Base-by-base conservation (phyloP, 1,140 invertebrate genomes). In the Drosophila neocordata region DNA sequence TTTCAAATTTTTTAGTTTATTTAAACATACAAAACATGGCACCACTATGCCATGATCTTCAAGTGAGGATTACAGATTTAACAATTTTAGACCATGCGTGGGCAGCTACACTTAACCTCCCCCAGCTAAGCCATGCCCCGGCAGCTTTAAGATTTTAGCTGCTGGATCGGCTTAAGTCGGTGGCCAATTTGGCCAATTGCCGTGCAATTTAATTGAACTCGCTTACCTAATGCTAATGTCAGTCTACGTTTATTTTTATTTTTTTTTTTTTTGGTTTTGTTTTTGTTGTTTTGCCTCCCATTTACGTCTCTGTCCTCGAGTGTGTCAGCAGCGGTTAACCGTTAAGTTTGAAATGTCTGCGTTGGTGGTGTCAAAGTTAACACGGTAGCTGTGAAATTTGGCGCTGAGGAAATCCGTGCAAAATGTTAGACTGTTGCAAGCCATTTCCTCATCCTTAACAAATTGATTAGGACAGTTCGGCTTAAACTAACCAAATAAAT, bases 401-500 rank as follows among this genome's bases (percentile, higher is more conserved):
- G 56, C 75, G 83, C 82, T 87, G 82, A 87, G 82, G 83, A 87
- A 85, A 85, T 81, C 81, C 82, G 74, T 77, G 65, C n/a, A 44
- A 72, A 73, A 70, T 68, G 61, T 56, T 44, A 52, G 48, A 65
- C 68, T 77, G 71, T 57, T 65, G 73, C 73, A 70, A 76, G 66
- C 56, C 82, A 82, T 87, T 87, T 87, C 82, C 82, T 88, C 83
- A 87, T 87, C 79, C 84, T 88, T 88, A 87, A 68, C 83, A 87
- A 87, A 87, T 87, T 87, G 83, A 87, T 87, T 87, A 88, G 77
- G 83, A 88, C 83, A 87, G 79, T 88, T 81, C 57, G 56, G 71
- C 67, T 62, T 57, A 62, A 76, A 63, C 77, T 77, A 82, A 82
- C 69, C 81, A 85, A 85, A 85, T 85, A 85, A 85, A 85, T 84